Base-by-base conservation (phyloP, 2,113 vertebrate genomes). In the Entelurus aequoreus region DNA sequence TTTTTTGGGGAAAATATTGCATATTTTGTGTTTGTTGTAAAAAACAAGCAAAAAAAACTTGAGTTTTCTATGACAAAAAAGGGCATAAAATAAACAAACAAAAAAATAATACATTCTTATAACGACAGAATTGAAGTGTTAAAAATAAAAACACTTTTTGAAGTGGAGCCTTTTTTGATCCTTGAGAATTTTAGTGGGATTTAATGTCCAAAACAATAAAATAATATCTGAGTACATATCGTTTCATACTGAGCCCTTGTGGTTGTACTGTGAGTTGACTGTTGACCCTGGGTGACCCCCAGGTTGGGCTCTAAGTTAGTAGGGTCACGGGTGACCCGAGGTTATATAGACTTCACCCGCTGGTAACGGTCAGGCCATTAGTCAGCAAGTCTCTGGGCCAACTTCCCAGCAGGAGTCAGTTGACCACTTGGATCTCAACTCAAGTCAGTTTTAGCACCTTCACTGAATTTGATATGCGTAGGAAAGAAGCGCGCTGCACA, bases 371-470 rank as follows among this genome's bases (percentile, higher is more conserved):
- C 59, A 10, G 40, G 13, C 50, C 6, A 13, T 6, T 36, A 36
- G 48, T 16, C 47, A 11, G 13, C 15, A 5, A 38, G 4, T 8
- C 36, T 60, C 12, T 35, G 38, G 42, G 7, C 15, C 8, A 36
- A 66, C 16, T 59, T 63, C 58, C 58, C 28, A 66, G 35, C 38
- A 21, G 65, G 19, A 44, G 28, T 59, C 8, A 10, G 14, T 52
- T 64, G 56, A 74, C 12, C 38, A 6, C 7, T 6, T 36, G 21
- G 40, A 57, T 37, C 42, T 50, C 49, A 58, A 54, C 58, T 54
- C 28, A 28, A 35, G 49, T 19, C 48, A 6, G 21, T 35, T 53
- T 56, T 36, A 48, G 47, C 2, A 10, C 52, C 42, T 46, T 6
- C 1, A 40, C 46, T 36, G 46, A 61, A 49, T 50, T 48, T n/a